A percentile compares a stretch with the other conserved stretches of the same genome.
phyloP scores from a whole-genome alignment of 2,797 vertebrate species.

The Acestrorhynchus altus region DNA sequence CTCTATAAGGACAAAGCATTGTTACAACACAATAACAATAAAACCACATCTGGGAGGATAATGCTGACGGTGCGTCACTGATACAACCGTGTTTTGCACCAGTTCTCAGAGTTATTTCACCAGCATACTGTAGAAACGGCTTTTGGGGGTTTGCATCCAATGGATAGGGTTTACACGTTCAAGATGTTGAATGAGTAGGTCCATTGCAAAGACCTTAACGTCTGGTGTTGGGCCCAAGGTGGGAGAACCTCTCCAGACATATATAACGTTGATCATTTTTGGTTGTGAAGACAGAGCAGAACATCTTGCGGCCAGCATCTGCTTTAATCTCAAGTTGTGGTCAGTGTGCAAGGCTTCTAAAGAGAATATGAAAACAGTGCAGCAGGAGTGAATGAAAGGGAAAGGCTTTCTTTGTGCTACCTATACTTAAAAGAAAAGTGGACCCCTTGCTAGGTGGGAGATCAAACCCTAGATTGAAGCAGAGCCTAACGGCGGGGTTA shows the following conservation, averaged over 20 bases:
- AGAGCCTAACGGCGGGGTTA: slow-evolving; percentile 16
- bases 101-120: no score
- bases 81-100: no score
- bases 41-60: no score
- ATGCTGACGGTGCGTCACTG: no score
- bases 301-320: neutral
- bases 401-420: slow-evolving; percentile 8
- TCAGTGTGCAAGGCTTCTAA: neutral
- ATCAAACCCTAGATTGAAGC: slow-evolving; percentile 1
- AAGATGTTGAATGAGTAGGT: no score
- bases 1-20: no score
- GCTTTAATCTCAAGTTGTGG: neutral
- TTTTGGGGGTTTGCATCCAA: no score
- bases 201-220: no score
- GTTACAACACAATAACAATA: no score
- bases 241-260: neutral
- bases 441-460: slow-evolving; percentile 23
- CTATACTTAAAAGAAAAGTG: neutral
- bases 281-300: neutral
- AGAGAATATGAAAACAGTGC: neutral
- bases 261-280: neutral
- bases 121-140: no score
- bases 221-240: neutral
- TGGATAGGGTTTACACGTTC: no score
- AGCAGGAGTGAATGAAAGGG: neutral